phyloP scores from a whole-genome alignment of 1,140 invertebrate genomes.

The Trichonephila inaurata region DNA sequence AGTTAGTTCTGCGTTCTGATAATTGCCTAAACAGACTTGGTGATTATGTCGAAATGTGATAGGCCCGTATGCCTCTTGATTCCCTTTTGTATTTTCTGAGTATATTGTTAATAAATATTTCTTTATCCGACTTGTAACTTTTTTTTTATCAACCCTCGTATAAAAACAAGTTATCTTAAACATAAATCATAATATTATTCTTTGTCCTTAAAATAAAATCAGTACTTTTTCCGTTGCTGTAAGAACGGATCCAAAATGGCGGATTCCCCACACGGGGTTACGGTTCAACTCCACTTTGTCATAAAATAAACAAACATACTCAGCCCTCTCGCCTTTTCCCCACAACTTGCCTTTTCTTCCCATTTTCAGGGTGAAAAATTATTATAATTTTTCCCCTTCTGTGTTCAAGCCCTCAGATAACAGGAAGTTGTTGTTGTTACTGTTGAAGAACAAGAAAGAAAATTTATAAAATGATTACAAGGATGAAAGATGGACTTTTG shows the following conservation, averaged over 20 bases:
- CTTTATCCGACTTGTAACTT: too few species aligned
- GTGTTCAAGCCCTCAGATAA: not conserved
- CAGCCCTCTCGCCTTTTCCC: not conserved
- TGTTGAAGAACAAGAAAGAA: constrained; percentile 39
- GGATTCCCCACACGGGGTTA: not conserved
- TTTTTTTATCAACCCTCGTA: too few species aligned
- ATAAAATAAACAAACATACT: not conserved
- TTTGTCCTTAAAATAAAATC: too few species aligned
- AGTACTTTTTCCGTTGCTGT: too few species aligned
- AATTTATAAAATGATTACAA: constrained; percentile 63
- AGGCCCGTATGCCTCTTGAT: too few species aligned
- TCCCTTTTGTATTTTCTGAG: too few species aligned
- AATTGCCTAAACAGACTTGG: too few species aligned
- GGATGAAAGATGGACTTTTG: constrained; percentile 33
- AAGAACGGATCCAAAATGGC: not conserved
- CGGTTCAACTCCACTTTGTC: not conserved
- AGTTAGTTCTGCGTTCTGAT: too few species aligned
- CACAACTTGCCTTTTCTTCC: not conserved
- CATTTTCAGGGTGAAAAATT: constrained; percentile 41
- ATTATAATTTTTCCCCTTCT: not conserved
- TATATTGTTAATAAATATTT: too few species aligned
- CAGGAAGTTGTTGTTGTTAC: not conserved
- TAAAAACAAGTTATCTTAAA: too few species aligned
- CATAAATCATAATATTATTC: too few species aligned
- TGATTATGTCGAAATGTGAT: too few species aligned